These are phyloP conservation scores for Zosterops lateralis DNA, from an alignment of 2,113 vertebrate genomes.

Conservation along the genomic window DNA sequence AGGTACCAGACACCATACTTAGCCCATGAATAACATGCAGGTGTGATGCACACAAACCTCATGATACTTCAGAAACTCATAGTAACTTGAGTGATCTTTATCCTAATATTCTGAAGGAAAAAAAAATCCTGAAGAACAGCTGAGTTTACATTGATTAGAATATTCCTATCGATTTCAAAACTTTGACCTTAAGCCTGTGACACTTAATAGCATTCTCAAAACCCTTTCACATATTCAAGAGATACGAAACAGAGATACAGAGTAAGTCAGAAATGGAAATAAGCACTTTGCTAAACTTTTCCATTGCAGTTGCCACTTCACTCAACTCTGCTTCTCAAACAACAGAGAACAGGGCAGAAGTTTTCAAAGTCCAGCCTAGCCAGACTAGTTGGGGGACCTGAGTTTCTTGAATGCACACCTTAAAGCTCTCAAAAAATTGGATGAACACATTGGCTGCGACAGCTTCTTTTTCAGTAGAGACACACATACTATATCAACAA, in stretches of 20 bases:
- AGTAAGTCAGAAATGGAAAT: neutral
- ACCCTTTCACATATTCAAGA: neutral
- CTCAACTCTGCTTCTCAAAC: neutral
- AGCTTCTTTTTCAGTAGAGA: neutral
- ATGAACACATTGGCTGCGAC: neutral
- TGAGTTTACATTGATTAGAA: neutral
- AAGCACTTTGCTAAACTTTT: neutral
- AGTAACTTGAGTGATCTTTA: neutral
- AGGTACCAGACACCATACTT: neutral
- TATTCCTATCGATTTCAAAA: neutral
- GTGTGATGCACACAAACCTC: accelerated
- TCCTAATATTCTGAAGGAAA: neutral
- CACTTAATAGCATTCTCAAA: neutral
- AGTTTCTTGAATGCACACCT: neutral
- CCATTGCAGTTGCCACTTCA: neutral
- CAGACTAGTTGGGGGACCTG: accelerated
- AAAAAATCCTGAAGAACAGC: neutral
- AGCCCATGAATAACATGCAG: neutral
- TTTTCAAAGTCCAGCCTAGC: neutral
- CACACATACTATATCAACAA: neutral
- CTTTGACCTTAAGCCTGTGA: neutral
- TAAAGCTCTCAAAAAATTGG: neutral
- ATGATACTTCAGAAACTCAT: neutral
- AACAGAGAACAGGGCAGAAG: neutral
- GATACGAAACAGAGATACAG: neutral